Evolutionary conservation across 2,113 vertebrate species (phyloP), one percentile per base, ranked within the genome.

Genomic region (Scatophagus argus): DNA sequence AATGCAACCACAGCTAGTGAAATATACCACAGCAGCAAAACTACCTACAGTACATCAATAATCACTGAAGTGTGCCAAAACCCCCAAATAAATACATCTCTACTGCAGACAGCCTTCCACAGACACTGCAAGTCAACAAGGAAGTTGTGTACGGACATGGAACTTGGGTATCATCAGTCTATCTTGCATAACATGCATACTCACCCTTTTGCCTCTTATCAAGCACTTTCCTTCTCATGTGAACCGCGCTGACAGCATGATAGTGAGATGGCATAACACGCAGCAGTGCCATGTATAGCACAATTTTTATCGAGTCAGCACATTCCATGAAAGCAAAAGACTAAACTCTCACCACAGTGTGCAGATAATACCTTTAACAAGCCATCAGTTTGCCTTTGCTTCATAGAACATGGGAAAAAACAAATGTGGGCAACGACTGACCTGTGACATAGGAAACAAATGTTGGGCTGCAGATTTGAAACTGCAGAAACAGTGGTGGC

Each of bases 371-470:
- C 90, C 87, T 79, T 93, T 88, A 91, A 86, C 93, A 88, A 89
- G 86, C 82, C 70, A 74, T 87, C 74, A 86, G 79, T 89, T 87
- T 92, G 91, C 83, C 88, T 84, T 90, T 82, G 85, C 86, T 91
- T 89, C 72, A 73, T 84, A 78, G 88, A 90, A 91, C 86, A 90
- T 72, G 73, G 84, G 74, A 77, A 78, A 85, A 89, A 87, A 91
- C 86, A 88, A 89, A 91, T 88, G 90, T 86, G 87, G 88, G 89
- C 88, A 86, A 82, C 70, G 59, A 81, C 32, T 90, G 93, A 93
- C 91, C 91, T 90, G 81, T 91, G 91, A 92, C 91, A 87, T 85
- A 90, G 91, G 89, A 93, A 93, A 89, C 83, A 87, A 91, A 91
- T 87, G 90, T 83, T 87, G 72, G 82, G 82, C 87, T 87, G 74